These are phyloP conservation scores for Lycaon pictus DNA, from an alignment of 2,113 vertebrate genomes.

Conservation along the genomic window DNA sequence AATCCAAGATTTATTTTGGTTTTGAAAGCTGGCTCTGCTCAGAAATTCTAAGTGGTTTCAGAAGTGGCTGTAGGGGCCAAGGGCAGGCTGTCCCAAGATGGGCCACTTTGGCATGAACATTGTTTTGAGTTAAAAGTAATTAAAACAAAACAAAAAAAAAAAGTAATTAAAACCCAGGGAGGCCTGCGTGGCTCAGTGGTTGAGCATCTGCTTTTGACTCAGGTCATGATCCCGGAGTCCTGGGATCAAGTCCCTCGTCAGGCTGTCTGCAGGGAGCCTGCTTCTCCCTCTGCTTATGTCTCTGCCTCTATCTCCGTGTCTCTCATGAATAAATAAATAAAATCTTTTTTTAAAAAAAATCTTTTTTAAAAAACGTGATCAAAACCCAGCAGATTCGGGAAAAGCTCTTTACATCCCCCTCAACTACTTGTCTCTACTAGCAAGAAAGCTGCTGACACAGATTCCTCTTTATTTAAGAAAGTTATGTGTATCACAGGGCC, in stretches of 20 bases:
- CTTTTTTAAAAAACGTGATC: not conserved
- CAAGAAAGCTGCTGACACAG: not conserved
- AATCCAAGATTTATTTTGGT: not conserved
- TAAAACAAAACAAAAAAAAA: not conserved
- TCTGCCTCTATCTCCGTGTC: too few relatives aligned
- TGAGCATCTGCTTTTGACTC: too few relatives aligned
- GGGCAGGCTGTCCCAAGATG: not conserved
- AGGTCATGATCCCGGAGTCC: too few relatives aligned
- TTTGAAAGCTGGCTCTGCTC: conserved; percentile 34
- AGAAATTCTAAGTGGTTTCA: not conserved
- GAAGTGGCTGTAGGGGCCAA: not conserved
- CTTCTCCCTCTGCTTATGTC: too few relatives aligned
- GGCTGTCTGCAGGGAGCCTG: too few relatives aligned
- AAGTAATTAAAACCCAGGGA: not conserved
- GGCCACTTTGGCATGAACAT: not conserved
- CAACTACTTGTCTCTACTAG: not conserved
- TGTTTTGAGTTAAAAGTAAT: not conserved
- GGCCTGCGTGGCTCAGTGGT: too few relatives aligned
- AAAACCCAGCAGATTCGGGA: not conserved
- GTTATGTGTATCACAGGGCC: not conserved
- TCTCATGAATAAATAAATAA: too few relatives aligned
- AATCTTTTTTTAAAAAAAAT: too few relatives aligned
- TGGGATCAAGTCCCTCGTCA: too few relatives aligned
- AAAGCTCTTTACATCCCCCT: not conserved
- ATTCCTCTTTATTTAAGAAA: not conserved